Evolutionary conservation across 2,888 invertebrate genomes (phyloP).

Genomic region (Bombylius major): DNA sequence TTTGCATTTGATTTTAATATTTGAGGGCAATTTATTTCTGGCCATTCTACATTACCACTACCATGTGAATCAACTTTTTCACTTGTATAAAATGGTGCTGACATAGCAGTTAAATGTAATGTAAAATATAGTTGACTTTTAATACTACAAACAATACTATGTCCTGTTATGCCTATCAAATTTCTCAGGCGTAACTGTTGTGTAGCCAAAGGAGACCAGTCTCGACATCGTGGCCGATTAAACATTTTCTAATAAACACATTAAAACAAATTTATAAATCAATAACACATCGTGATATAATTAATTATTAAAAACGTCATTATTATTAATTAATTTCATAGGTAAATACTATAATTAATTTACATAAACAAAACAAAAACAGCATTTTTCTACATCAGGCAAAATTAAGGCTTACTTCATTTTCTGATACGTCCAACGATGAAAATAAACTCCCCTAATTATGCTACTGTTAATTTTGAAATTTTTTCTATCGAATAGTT

Average conservation of each 20-base stretch:
- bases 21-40: conserved; percentile 58
- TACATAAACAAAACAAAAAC: too few species aligned
- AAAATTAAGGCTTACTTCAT: too few species aligned
- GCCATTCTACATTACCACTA: conserved; percentile 68
- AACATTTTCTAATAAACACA: not conserved
- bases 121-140: conserved; percentile 60
- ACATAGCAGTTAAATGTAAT: conserved; percentile 66
- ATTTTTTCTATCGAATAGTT: too few species aligned
- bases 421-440: too few species aligned
- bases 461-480: too few species aligned
- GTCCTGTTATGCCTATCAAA: conserved; percentile 59
- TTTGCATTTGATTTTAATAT: conserved; percentile 39
- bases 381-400: too few species aligned
- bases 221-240: conserved; percentile 52
- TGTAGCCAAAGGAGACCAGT: conserved; percentile 69
- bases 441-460: too few species aligned
- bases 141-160: conserved; percentile 39
- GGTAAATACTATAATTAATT: too few species aligned
- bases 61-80: conserved; percentile 52
- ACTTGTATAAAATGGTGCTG: conserved; percentile 73
- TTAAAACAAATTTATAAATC: too few species aligned
- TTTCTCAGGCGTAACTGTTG: conserved; percentile 75
- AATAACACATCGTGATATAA: too few species aligned
- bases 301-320: too few species aligned
- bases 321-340: too few species aligned